These are phyloP conservation scores for Carterocephalus palaemon DNA, from an alignment of 2,888 invertebrate species.

Conservation along the genomic window DNA sequence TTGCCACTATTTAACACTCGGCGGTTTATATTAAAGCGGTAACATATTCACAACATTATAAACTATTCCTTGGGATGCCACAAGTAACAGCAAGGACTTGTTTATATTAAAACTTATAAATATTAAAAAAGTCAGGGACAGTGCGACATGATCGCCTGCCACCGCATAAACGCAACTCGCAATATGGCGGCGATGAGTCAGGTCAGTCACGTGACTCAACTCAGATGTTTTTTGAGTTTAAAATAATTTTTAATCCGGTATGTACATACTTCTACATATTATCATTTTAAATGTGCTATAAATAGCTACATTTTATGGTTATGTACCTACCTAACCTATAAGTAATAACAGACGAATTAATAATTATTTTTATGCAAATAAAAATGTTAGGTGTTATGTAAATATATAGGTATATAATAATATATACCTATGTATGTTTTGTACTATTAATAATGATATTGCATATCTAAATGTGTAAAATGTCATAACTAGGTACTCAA, in stretches of 20 bases:
- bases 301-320: not conserved
- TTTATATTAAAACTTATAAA: conserved; percentile 39
- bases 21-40: conserved; percentile 29
- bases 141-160: conserved; percentile 46
- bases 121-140: conserved; percentile 48
- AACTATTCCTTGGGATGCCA: conserved; percentile 25
- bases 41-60: conserved; percentile 26
- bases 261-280: not conserved
- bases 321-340: no score
- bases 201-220: conserved; percentile 53
- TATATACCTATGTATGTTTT: no score
- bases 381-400: no score
- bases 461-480: no score
- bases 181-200: conserved; percentile 56
- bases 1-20: conserved; percentile 34
- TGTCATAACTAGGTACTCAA: no score
- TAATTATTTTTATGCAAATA: no score
- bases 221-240: not conserved
- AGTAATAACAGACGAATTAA: no score
- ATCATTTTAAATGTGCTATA: not conserved
- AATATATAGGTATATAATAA: no score
- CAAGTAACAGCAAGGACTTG: conserved; percentile 31
- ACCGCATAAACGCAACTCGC: conserved; percentile 58
- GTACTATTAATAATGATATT: no score
- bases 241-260: not conserved